A percentile compares a stretch with the other conserved stretches of the same genome.
Conservation (phyloP, 2,888 invertebrate species). For the Anorthoa munda region DNA sequence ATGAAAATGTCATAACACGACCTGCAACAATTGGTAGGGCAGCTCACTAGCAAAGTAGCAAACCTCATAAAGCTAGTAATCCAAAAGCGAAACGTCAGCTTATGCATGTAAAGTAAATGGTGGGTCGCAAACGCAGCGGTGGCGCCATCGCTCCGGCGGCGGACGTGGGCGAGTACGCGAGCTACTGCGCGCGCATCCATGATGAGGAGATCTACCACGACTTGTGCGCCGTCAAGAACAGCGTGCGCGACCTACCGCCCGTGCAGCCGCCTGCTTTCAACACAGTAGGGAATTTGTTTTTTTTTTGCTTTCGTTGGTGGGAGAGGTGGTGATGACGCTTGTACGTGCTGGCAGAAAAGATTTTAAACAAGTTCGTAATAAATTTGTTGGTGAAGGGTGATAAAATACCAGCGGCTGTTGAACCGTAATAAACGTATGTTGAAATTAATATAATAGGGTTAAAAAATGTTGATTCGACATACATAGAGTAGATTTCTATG, state of each 20-base stretch:
- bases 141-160: conserved; percentile 75
- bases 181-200: conserved; percentile 93
- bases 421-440: too few relatives aligned
- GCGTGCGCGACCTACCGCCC: conserved; percentile 88
- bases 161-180: conserved; percentile 92
- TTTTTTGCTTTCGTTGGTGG: conserved; percentile 63
- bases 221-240: conserved; percentile 94
- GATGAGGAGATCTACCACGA: conserved; percentile 99
- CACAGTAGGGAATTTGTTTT: conserved; percentile 80
- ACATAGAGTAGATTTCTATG: too few relatives aligned
- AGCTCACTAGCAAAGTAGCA: conserved; percentile 10
- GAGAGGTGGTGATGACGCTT: conserved; percentile 40
- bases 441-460: too few relatives aligned
- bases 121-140: conserved; percentile 78
- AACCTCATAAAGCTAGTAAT: conserved; percentile 47
- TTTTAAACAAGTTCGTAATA: neutral
- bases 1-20: neutral
- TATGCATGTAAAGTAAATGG: conserved; percentile 69
- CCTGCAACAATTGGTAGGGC: conserved; percentile 1
- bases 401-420: too few relatives aligned
- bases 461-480: too few relatives aligned
- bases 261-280: conserved; percentile 85
- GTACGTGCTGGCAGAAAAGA: neutral
- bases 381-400: neutral
- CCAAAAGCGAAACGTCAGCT: conserved; percentile 64